phyloP scores from a whole-genome alignment of 1,140 invertebrate genomes.

The Gryllus bimaculatus region DNA sequence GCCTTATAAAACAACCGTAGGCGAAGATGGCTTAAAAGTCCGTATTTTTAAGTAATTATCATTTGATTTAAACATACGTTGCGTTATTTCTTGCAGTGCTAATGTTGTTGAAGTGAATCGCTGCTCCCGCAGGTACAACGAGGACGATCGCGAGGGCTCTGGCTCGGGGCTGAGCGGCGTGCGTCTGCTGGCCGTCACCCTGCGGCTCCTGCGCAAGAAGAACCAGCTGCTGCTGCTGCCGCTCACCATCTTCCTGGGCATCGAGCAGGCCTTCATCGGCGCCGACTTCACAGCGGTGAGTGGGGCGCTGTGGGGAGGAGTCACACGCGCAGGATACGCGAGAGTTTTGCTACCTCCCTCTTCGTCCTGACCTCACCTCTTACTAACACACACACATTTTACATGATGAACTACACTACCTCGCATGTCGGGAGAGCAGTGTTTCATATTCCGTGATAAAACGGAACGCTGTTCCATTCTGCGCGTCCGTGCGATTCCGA shows the following conservation, averaged over 20 bases:
- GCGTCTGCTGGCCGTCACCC: constrained; percentile 63
- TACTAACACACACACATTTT: no score
- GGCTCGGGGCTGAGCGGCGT: constrained; percentile 41
- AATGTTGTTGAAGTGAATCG: background rate
- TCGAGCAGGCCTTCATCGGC: constrained; percentile 85
- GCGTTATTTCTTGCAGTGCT: no score
- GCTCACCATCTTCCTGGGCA: constrained; percentile 87
- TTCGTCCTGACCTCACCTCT: no score
- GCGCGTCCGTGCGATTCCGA: no score
- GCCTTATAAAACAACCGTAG: background rate
- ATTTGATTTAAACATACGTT: background rate
- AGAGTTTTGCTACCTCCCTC: no score
- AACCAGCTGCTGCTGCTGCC: constrained; percentile 79
- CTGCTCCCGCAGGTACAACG: constrained; percentile 36
- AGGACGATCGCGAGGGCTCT: constrained; percentile 32
- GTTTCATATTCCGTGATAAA: no score
- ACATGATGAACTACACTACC: no score
- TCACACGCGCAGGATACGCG: no score
- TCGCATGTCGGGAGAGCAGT: no score
- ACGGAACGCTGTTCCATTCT: no score
- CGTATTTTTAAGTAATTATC: background rate
- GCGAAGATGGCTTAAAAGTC: background rate
- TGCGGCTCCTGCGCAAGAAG: constrained; percentile 62
- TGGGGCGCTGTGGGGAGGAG: no score
- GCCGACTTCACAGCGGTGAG: constrained; percentile 81